phyloP scores from a whole-genome alignment of 2,797 vertebrate species.

The Distichodus sexfasciatus region DNA sequence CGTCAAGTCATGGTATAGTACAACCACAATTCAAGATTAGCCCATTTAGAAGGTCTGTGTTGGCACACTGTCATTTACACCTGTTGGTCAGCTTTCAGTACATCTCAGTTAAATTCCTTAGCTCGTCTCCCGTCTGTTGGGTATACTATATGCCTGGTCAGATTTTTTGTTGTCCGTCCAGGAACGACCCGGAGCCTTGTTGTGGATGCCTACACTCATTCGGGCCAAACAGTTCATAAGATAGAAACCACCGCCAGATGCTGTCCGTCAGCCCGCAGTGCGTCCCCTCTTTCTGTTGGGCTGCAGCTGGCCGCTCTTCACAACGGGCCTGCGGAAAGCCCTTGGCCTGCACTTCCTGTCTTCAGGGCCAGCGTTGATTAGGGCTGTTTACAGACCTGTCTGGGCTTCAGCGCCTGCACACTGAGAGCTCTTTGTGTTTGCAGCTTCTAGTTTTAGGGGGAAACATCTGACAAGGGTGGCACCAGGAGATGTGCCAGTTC shows the following conservation, averaged over 20 bases:
- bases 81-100: not conserved
- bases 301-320: slow-evolving; percentile 65
- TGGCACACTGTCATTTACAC: not conserved
- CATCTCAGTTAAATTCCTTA: not conserved
- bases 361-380: slow-evolving; percentile 1
- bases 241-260: slow-evolving; percentile 66
- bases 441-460: slow-evolving; percentile 40
- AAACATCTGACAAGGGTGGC: slow-evolving; percentile 58
- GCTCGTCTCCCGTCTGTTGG: too few species aligned
- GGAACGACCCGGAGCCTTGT: slow-evolving; percentile 44
- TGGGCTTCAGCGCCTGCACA: slow-evolving; percentile 36
- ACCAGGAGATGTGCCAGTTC: slow-evolving; percentile 57
- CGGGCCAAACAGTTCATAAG: slow-evolving; percentile 67
- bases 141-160: slow-evolving; percentile 33
- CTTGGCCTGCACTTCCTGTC: slow-evolving; percentile 26
- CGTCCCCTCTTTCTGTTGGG: slow-evolving; percentile 53
- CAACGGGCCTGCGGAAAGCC: slow-evolving; percentile 27
- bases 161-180: slow-evolving; percentile 40
- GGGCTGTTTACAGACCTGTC: not conserved
- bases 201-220: slow-evolving; percentile 60
- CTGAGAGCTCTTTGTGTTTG: slow-evolving; percentile 55
- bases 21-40: not conserved
- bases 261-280: slow-evolving; percentile 45
- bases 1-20: not conserved
- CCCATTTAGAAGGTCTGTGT: not conserved